phyloP scores from a whole-genome alignment of 2,888 invertebrate species.

The Amblyteles armatorius region DNA sequence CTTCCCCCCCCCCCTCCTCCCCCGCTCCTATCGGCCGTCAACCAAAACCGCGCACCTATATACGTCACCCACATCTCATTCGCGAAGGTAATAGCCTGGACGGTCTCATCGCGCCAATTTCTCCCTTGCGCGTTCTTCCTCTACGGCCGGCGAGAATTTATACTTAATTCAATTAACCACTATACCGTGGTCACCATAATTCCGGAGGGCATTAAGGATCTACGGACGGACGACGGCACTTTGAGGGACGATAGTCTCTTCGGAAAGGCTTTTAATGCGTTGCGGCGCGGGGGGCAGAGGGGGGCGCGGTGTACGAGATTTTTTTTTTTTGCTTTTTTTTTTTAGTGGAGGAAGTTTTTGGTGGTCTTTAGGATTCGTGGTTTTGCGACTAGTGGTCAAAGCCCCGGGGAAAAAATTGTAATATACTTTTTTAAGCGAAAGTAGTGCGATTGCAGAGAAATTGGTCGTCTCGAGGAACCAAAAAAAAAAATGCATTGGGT shows the following conservation, averaged over 20 bases:
- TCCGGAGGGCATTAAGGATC: background rate
- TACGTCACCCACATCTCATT: background rate
- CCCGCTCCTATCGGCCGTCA: no score
- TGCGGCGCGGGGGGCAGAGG: no score
- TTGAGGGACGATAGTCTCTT: background rate
- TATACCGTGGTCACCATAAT: background rate
- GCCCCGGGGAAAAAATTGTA: no score
- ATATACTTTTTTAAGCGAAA: no score
- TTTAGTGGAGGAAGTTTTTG: background rate
- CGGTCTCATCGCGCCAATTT: constrained; percentile 7
- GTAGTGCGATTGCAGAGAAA: no score
- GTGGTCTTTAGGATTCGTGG: background rate
- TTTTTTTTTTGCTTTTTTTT: background rate
- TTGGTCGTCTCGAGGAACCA: no score
- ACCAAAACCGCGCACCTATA: constrained; percentile 24
- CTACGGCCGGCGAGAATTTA: background rate
- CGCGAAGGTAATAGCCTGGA: background rate
- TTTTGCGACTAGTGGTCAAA: background rate
- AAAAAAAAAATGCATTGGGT: background rate
- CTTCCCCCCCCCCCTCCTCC: background rate
- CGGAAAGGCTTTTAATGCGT: constrained; percentile 5
- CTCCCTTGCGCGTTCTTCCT: background rate
- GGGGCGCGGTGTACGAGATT: no score
- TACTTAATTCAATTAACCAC: constrained; percentile 32
- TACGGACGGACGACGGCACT: background rate